Evolutionary conservation across 1,140 invertebrate genomes (phyloP), one percentile per base, ranked within the genome.

Genomic region (Trichoplusia ni): DNA sequence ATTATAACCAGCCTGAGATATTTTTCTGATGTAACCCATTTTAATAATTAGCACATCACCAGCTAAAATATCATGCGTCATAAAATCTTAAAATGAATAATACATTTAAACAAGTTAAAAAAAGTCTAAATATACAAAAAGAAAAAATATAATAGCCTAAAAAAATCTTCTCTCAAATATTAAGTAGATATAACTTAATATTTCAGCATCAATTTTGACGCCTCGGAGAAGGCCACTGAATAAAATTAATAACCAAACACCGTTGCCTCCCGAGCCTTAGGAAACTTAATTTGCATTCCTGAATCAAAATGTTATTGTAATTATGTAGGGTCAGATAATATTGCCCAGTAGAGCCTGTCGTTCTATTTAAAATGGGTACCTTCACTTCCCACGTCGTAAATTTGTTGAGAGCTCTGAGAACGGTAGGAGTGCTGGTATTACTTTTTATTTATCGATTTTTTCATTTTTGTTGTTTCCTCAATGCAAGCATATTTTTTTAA

Each of bases 221-320:
- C 56, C 21, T 47, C 40, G 1, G 44, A 66, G 59, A 67, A 63
- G 56, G 35, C 64, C 59, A 62, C 59, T 72, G 65, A 68, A 68
- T 65, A 72, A 68, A 67, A 72, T 68, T 72, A 72, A 72, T 65
- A 72, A 68, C 18, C 62, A 67, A 66, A 67, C 53, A 66, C 47
- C 60, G 61, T 61, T 62, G 38, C 53, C 42, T 23, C 23, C 19
- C 19, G 53, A 27, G 6, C 23, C 25, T 33, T 47, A 14, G 8
- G 49, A 59, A 58, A 64, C 46, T 62, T 73, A 68, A 74, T 77
- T 77, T 77, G 64, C 67, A 74, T 77, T 69, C 64, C 54, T 66
- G 65, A 72, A 77, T 74, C 71, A 69, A 71, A 77, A 75, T 73
- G 47, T 69, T 75, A 69, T 70, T 67, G 63, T 74, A 73, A 75